Conservation (phyloP, 2,797 vertebrate species). For the Acropternis orthonyx region DNA sequence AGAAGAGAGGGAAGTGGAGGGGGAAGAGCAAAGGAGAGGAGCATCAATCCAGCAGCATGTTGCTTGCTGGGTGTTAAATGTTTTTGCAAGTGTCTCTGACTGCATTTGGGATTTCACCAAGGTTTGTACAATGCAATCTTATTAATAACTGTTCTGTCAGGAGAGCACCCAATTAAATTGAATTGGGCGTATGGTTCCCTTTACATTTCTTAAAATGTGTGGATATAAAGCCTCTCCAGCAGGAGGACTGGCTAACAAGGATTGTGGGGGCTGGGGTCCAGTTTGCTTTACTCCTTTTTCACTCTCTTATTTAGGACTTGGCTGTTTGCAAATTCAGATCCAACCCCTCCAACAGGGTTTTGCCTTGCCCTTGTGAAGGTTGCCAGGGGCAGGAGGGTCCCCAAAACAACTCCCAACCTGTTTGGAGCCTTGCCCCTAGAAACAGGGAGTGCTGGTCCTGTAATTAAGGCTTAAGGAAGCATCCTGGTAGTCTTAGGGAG, state of each 20-base stretch:
- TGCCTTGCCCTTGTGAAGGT: background rate
- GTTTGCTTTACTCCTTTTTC: background rate
- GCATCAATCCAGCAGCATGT: slow-evolving; percentile 11
- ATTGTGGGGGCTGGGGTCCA: background rate
- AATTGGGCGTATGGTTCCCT: slow-evolving; percentile 77
- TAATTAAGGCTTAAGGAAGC: slow-evolving; percentile 71
- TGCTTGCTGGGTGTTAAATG: slow-evolving; percentile 69
- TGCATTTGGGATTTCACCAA: slow-evolving; percentile 69
- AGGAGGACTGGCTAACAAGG: slow-evolving; percentile 67
- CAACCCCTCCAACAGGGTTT: background rate
- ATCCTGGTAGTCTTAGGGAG: background rate
- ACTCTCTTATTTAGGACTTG: slow-evolving; percentile 13
- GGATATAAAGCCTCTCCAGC: slow-evolving; percentile 61
- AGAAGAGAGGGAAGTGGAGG: background rate
- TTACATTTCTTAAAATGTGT: slow-evolving; percentile 68
- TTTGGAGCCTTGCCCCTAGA: background rate
- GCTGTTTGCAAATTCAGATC: slow-evolving; percentile 42
- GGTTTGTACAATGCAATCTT: slow-evolving; percentile 74
- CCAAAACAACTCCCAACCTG: background rate
- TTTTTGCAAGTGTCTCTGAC: slow-evolving; percentile 49
- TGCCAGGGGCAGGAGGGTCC: background rate
- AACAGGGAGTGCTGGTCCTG: slow-evolving; percentile 2
- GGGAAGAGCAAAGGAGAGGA: slow-evolving; percentile 15
- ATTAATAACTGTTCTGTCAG: slow-evolving; percentile 80
- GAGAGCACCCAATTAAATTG: slow-evolving; percentile 81